Percentiles rank a stretch among this genome's conserved stretches.
These are phyloP conservation scores for Neodiprion lecontei DNA, from an alignment of 1,140 invertebrate species.

Conservation along the genomic window DNA sequence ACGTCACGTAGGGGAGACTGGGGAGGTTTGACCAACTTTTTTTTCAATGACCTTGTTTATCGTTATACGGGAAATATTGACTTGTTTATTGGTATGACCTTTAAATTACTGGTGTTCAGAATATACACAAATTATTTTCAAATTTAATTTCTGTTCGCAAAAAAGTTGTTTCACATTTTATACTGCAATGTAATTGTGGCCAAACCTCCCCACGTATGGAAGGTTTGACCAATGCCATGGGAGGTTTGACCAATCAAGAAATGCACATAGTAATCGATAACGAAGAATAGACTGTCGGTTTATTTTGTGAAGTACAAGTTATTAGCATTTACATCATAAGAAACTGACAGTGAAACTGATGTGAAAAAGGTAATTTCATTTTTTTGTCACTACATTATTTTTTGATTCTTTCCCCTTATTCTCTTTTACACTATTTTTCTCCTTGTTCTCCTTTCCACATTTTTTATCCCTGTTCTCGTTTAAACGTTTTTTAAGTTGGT, in stretches of 20 bases:
- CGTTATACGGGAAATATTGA: not conserved
- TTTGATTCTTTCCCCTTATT: not conserved
- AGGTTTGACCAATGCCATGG: conserved; percentile 28
- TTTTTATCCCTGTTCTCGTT: not conserved
- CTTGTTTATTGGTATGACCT: not conserved
- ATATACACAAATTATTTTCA: not conserved
- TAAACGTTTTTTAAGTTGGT: not conserved
- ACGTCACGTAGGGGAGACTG: conserved; percentile 11
- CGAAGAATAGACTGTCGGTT: not conserved
- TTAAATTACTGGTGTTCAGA: not conserved
- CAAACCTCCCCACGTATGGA: conserved; percentile 26
- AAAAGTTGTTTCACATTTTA: conserved; percentile 8
- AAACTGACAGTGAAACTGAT: not conserved
- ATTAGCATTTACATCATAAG: not conserved
- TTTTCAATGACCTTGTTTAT: conserved; percentile 9
- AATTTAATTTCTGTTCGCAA: conserved; percentile 3
- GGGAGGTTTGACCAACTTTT: conserved; percentile 19
- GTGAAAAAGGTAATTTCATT: not conserved
- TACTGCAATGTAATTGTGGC: conserved; percentile 8
- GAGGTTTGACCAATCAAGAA: conserved; percentile 23
- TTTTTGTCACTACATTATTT: not conserved
- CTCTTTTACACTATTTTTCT: conserved; percentile 2
- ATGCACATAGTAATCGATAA: conserved; percentile 1
- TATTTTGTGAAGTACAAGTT: conserved; percentile 6
- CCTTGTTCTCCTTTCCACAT: not conserved